Evolutionary conservation across 2,113 vertebrate species (phyloP), one percentile per base, ranked within the genome.

Genomic region (Odobenus rosmarus): DNA sequence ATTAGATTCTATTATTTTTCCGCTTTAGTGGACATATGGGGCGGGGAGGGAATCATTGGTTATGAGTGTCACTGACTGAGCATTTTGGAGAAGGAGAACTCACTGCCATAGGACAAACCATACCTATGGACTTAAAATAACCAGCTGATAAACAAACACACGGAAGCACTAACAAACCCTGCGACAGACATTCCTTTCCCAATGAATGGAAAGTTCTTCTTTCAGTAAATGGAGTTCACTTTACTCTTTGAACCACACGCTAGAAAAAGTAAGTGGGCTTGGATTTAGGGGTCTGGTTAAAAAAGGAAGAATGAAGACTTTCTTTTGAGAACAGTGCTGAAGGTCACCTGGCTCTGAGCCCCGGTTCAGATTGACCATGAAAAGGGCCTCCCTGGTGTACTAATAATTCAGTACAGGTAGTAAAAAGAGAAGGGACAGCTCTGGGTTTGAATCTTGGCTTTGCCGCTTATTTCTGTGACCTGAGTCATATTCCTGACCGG

Each of bases 1-100:
- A 59, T 39, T 19, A 77, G 64, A 79, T 72, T 95, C 62, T 85
- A 42, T 72, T 69, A 80, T 72, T 96, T 57, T 62, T 71, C 33
- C 33, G 88, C 64, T 86, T 82, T 80, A 55, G 42, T 42, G 62
- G 53, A 96, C 81, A 90, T 69, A 97, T 86, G 14, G 13, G 16
- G 33, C 5, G 39, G 8, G 19, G 28, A 24, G 12, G 36, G 33
- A 46, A 64, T 59, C 28, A 87, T 12, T 55, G 62, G 69, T 80
- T 49, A 61, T 61, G 33, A 92, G 61, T 84, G 84, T 84, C 53
- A 83, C 31, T 28, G 21, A 81, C 42, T 77, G 57, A 91, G 87
- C 31, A 81, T 57, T 97, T 42, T 84, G 57, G n/a, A 88, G 84
- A 46, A 96, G 21, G 51, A 59, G n/a, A 90, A 80, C 0, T 42